Conservation (phyloP, 2,113 vertebrate genomes). For the Varanus salvator region DNA sequence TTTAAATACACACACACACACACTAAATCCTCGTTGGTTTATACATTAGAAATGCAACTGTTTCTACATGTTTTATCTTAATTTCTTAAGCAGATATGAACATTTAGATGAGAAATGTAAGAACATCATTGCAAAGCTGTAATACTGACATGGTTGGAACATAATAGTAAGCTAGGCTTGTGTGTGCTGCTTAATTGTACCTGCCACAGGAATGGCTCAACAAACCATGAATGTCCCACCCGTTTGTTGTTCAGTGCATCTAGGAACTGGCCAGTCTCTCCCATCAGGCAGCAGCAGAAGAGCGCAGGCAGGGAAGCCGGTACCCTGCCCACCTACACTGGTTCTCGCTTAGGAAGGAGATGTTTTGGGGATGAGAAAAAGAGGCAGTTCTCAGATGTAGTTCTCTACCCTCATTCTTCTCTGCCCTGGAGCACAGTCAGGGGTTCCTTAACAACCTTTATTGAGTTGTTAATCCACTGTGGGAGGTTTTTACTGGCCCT, state of each 20-base stretch:
- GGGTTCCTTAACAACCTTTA: background rate
- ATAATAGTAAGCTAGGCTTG: too few species aligned
- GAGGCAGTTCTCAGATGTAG: too few species aligned
- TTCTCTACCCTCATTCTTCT: too few species aligned
- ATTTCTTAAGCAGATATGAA: conserved; percentile 8
- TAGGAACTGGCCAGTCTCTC: too few species aligned
- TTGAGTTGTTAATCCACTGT: background rate
- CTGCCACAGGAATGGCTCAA: too few species aligned
- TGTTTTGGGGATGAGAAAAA: background rate
- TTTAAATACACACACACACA: too few species aligned
- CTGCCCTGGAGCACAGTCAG: background rate
- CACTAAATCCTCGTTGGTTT: background rate
- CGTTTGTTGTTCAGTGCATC: too few species aligned
- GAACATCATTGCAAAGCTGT: background rate
- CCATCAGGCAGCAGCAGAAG: too few species aligned
- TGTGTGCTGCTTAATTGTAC: too few species aligned
- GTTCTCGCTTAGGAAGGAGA: background rate
- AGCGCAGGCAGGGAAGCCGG: background rate
- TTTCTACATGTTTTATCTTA: background rate
- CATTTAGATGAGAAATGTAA: background rate
- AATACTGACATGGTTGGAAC: background rate
- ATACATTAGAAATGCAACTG: background rate
- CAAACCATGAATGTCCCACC: too few species aligned
- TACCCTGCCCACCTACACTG: background rate
- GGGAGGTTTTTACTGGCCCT: background rate